Evolutionary conservation across 2,888 invertebrate genomes (phyloP).

Genomic region (Stenolophus ochropezus): DNA sequence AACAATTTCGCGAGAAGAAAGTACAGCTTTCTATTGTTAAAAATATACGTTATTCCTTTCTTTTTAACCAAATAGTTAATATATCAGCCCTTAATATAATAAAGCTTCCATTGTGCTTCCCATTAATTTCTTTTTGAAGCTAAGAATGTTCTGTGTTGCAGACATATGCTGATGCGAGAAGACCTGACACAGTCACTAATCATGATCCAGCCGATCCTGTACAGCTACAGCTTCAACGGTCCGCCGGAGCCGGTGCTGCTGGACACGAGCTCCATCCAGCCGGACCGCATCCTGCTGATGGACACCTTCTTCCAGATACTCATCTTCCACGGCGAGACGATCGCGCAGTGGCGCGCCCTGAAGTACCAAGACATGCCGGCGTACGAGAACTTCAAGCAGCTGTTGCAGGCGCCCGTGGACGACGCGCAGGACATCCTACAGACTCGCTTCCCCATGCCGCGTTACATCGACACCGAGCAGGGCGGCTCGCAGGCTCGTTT

Average conservation of each 20-base stretch:
- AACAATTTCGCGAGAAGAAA: too few species aligned
- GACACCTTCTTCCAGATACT: conserved; percentile 99
- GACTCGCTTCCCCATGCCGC: conserved; percentile 97
- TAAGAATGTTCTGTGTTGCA: conserved; percentile 68
- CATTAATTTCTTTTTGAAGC: too few species aligned
- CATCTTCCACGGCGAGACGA: conserved; percentile 99
- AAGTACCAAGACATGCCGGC: conserved; percentile 98
- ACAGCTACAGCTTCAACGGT: conserved; percentile 98
- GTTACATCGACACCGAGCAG: conserved; percentile 99
- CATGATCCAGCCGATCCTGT: conserved; percentile 99
- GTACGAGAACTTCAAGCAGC: conserved; percentile 97
- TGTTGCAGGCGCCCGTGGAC: conserved; percentile 96
- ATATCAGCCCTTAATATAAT: too few species aligned
- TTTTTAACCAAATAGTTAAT: too few species aligned
- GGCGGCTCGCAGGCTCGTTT: conserved; percentile 99
- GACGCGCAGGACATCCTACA: conserved; percentile 98
- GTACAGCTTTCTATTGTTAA: too few species aligned
- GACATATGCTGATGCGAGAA: conserved; percentile 98
- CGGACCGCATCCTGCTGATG: conserved; percentile 98
- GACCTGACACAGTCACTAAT: conserved; percentile 97
- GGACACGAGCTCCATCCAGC: conserved; percentile 97
- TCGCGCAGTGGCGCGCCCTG: conserved; percentile 96
- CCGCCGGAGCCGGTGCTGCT: conserved; percentile 97
- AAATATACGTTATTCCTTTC: too few species aligned
- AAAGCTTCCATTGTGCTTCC: too few species aligned